Conservation (phyloP, 2,888 invertebrate species). For the Noctuana brunneofusca region DNA sequence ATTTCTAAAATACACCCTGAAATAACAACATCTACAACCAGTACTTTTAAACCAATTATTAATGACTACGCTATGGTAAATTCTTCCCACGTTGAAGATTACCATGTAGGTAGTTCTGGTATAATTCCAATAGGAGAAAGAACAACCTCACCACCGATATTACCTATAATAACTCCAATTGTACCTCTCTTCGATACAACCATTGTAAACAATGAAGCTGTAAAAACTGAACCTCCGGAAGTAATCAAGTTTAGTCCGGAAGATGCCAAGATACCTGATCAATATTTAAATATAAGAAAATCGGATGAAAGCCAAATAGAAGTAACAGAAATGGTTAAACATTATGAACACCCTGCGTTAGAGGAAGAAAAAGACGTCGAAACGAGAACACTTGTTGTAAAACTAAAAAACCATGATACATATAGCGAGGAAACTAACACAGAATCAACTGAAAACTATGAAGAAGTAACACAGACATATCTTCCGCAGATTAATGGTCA, state of each 20-base stretch:
- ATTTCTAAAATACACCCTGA: slow-evolving; percentile 39
- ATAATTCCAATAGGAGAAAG: slow-evolving; percentile 58
- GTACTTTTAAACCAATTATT: slow-evolving; percentile 42
- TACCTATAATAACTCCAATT: slow-evolving; percentile 46
- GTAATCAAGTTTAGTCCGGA: slow-evolving; percentile 67
- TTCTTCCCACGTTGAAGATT: slow-evolving; percentile 66
- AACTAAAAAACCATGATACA: slow-evolving; percentile 56
- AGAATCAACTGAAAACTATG: slow-evolving; percentile 27
- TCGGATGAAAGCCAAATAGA: slow-evolving; percentile 37
- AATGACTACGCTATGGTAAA: slow-evolving; percentile 52
- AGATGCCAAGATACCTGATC: slow-evolving; percentile 70
- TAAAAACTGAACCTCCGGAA: slow-evolving; percentile 55
- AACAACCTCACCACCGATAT: slow-evolving; percentile 39
- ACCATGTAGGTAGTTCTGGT: slow-evolving; percentile 71
- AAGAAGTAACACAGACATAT: slow-evolving; percentile 50
- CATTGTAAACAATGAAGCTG: slow-evolving; percentile 46
- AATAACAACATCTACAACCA: slow-evolving; percentile 36
- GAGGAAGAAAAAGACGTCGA: slow-evolving; percentile 40
- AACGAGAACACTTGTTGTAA: slow-evolving; percentile 51
- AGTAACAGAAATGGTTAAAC: slow-evolving; percentile 40
- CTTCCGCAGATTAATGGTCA: slow-evolving; percentile 74
- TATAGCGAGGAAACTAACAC: slow-evolving; percentile 42
- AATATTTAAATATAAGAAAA: slow-evolving; percentile 51
- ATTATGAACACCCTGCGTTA: slow-evolving; percentile 35
- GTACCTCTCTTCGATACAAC: slow-evolving; percentile 49